Evolutionary conservation across 2,113 vertebrate genomes (phyloP).

Genomic region (Zingel zingel): DNA sequence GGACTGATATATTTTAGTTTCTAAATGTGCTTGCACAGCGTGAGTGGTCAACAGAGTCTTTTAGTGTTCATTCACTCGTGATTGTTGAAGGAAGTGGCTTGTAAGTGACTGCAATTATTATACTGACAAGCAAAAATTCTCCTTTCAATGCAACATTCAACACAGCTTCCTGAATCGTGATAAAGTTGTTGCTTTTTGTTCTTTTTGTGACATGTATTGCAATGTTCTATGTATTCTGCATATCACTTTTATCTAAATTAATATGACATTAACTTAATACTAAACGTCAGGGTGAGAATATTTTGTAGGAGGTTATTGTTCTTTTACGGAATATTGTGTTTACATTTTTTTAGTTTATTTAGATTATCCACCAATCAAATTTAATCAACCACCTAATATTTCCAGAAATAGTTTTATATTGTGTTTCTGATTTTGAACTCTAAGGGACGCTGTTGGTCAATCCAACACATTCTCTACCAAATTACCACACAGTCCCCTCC

Average conservation of each 20-base stretch:
- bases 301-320: background rate
- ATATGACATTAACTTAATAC: background rate
- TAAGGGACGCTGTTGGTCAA: slow-evolving; percentile 72
- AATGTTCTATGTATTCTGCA: too few relatives aligned
- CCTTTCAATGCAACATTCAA: background rate
- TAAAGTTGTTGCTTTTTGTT: background rate
- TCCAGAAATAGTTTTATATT: rapidly evolving
- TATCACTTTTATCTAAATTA: background rate
- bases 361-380: background rate
- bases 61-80: background rate
- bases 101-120: rapidly evolving
- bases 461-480: background rate
- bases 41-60: background rate
- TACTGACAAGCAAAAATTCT: too few relatives aligned
- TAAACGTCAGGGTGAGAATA: background rate
- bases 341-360: background rate
- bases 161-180: too few relatives aligned
- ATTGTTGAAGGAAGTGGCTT: background rate
- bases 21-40: background rate
- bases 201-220: too few relatives aligned
- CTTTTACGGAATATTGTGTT: background rate
- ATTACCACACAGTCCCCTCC: slow-evolving; percentile 30
- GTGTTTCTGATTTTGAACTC: slow-evolving; percentile 32
- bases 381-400: rapidly evolving
- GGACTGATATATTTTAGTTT: background rate